A percentile compares a stretch with the other conserved stretches of the same genome.
phyloP scores from a whole-genome alignment of 2,797 vertebrate species.

The Gadopsis bispinosus region DNA sequence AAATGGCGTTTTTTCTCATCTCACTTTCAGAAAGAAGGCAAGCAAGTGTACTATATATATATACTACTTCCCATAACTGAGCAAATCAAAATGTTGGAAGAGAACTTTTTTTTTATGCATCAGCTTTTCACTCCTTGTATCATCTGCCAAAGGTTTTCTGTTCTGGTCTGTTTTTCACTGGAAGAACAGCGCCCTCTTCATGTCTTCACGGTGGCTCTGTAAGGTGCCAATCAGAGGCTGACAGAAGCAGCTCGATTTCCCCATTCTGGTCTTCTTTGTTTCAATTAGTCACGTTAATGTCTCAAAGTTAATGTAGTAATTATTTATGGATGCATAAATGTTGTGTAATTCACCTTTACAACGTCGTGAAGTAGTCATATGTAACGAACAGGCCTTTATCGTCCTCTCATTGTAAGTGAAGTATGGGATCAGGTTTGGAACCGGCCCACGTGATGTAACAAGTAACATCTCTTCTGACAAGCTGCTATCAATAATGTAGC shows the following conservation, averaged over 20 bases:
- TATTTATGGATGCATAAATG: constrained; percentile 39
- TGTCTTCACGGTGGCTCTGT: background rate
- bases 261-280: constrained; percentile 12
- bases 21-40: background rate
- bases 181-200: background rate
- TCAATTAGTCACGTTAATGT: constrained; percentile 16
- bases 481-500: constrained; percentile 59
- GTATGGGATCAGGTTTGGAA: constrained; percentile 36
- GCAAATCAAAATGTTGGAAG: background rate
- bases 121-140: background rate
- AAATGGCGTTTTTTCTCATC: background rate
- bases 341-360: constrained; percentile 22
- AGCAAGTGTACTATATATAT: background rate
- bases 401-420: constrained; percentile 3
- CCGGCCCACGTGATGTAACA: constrained; percentile 2
- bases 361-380: constrained; percentile 6
- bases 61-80: background rate
- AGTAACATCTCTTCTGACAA: constrained; percentile 41
- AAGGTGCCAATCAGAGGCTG: background rate
- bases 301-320: constrained; percentile 23
- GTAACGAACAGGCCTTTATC: constrained; percentile 20
- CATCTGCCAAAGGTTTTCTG: constrained; percentile 1
- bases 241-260: background rate
- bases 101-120: background rate
- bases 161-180: background rate